These are phyloP conservation scores for Platysternon megacephalum DNA, from an alignment of 2,113 vertebrate species.

Conservation along the genomic window DNA sequence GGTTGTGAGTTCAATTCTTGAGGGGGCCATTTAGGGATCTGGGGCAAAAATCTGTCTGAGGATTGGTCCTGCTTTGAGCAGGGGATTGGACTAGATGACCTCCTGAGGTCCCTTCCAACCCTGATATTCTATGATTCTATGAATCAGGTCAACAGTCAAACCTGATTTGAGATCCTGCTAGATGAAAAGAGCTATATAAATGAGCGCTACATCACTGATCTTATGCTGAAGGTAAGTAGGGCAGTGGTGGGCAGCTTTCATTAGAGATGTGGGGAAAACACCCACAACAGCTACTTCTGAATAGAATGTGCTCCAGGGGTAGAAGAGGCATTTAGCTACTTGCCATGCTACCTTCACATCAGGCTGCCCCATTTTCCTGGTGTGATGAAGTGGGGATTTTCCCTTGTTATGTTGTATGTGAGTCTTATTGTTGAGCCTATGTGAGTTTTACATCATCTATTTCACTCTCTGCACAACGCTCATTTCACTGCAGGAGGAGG, in stretches of 20 bases:
- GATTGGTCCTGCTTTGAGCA: no score
- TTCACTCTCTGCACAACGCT: accelerated
- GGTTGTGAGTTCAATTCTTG: no score
- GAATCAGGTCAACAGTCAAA: neutral
- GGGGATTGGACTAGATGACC: no score
- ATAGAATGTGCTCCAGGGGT: neutral
- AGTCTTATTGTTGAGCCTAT: no score
- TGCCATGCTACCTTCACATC: neutral
- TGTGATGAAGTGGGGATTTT: no score
- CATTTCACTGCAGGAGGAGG: neutral
- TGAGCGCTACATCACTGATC: neutral
- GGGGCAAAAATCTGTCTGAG: no score
- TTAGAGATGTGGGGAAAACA: neutral
- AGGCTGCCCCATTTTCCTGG: neutral
- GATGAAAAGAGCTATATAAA: neutral
- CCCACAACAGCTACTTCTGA: neutral
- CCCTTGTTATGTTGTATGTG: no score
- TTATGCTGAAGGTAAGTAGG: neutral
- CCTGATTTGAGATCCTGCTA: neutral
- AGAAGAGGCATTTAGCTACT: neutral
- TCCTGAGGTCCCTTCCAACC: no score
- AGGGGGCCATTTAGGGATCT: no score
- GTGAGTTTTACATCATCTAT: neutral
- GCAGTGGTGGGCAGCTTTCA: neutral
- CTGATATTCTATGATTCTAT: neutral